Evolutionary conservation across 1,140 invertebrate genomes (phyloP).

Genomic region (Caenorhabditis tropicalis): DNA sequence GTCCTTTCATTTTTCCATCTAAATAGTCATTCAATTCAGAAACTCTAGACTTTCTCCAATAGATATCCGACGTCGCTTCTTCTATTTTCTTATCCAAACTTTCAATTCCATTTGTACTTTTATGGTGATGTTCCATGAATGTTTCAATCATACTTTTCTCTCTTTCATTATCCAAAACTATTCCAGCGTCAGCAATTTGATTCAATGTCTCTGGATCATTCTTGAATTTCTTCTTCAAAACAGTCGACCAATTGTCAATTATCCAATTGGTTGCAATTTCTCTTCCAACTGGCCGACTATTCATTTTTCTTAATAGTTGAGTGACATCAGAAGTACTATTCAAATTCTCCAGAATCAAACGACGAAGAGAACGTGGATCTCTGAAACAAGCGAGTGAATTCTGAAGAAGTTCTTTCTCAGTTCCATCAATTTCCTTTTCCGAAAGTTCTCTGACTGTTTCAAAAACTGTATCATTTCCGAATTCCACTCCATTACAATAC

Average conservation of each 20-base stretch:
- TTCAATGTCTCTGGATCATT: conserved; percentile 21
- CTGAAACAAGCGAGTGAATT: not conserved
- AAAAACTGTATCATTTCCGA: conserved; percentile 23
- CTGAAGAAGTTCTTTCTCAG: not conserved
- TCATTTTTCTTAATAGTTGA: conserved; percentile 7
- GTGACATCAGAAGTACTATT: not conserved
- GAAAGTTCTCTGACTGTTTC: conserved; percentile 2
- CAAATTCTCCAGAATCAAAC: not conserved
- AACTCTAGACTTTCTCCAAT: conserved; percentile 12
- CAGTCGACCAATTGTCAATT: conserved; percentile 13
- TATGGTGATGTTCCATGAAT: conserved; percentile 33
- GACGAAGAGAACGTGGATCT: conserved; percentile 20
- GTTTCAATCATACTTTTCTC: conserved; percentile 25
- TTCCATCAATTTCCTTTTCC: not conserved
- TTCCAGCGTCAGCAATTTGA: conserved; percentile 12
- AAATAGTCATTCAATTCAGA: conserved; percentile 13
- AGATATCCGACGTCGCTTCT: conserved; percentile 18
- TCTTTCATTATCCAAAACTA: conserved; percentile 26
- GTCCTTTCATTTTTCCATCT: conserved; percentile 33
- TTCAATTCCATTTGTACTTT: conserved; percentile 22
- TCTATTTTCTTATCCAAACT: conserved; percentile 30
- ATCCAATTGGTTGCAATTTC: conserved; percentile 29
- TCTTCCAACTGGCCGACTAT: conserved; percentile 19
- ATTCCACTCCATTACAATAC: conserved; percentile 4
- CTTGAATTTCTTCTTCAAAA: conserved; percentile 25